Evolutionary conservation across 1,140 invertebrate species (phyloP).

Genomic region (Rhopalosiphum padi): DNA sequence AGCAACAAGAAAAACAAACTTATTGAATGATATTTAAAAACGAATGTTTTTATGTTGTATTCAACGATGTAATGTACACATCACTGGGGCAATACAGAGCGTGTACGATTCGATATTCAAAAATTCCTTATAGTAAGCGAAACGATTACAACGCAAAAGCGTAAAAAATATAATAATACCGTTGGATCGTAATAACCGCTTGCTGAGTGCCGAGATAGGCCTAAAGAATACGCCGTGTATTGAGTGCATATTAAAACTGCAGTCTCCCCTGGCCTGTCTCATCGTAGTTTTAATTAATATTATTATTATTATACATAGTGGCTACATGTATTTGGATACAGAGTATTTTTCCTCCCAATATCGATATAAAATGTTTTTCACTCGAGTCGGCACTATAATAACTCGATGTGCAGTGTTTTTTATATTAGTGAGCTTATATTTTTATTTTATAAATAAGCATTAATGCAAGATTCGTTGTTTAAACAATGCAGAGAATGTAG

Average conservation of each 20-base stretch:
- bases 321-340: background rate
- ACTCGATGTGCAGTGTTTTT: background rate
- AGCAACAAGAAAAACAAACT: background rate
- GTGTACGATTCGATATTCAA: background rate
- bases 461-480: background rate
- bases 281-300: background rate
- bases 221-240: background rate
- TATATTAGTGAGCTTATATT: background rate
- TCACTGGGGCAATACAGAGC: no score
- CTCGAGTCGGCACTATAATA: background rate
- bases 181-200: no score
- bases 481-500: background rate
- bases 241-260: background rate
- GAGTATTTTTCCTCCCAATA: background rate
- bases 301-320: background rate
- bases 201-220: background rate
- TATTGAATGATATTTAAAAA: background rate
- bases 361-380: background rate
- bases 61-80: background rate
- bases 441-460: constrained; percentile 8
- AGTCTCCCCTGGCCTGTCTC: background rate
- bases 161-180: background rate
- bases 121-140: background rate
- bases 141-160: background rate
- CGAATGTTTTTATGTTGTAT: background rate